Evolutionary conservation across 2,888 invertebrate genomes (phyloP), one percentile per base, ranked within the genome.

Genomic region (Papilio protenor): DNA sequence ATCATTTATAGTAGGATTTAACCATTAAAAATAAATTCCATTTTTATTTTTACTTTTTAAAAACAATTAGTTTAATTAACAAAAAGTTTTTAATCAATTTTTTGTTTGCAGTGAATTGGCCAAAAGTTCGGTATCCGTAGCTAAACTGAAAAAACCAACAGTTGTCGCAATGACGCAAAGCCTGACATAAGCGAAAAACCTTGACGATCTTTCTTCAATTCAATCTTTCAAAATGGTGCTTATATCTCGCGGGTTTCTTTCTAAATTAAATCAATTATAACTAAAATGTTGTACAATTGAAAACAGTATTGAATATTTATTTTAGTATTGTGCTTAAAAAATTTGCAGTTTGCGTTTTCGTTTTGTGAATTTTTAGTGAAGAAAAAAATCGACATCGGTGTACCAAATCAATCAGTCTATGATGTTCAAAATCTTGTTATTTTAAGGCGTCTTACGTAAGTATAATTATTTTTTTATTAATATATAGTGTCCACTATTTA

Each of bases 191-290:
- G 78, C 70, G 76, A 87, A 85, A 92, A 91, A 90, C 91, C 91
- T 92, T 92, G 91, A 88, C 89, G 89, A 87, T 83, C 82, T 82
- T 91, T 91, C 90, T 89, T 89, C 88, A 90, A 90, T 89, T 90
- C 88, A 90, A 90, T 91, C 91, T 91, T 92, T 92, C 91, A 93
- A 92, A 93, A 94, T 94, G 94, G 93, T 94, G 92, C 92, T 91
- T 89, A 87, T 82, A 87, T 91, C 88, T 91, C 90, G 91, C 92
- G 91, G 89, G 89, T 90, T 93, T 92, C 88, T 88, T 89, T 89
- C 87, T 84, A 90, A 91, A 92, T 91, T 89, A 85, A 84, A 87
- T 83, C 82, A 89, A 87, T 87, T 88, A 86, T 85, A 86, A 85
- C 71, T 86, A 89, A 89, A 91, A 92, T 93, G 91, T 90, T 89